Evolutionary conservation across 2,113 vertebrate genomes (phyloP).

Genomic region (Cacatua alba): DNA sequence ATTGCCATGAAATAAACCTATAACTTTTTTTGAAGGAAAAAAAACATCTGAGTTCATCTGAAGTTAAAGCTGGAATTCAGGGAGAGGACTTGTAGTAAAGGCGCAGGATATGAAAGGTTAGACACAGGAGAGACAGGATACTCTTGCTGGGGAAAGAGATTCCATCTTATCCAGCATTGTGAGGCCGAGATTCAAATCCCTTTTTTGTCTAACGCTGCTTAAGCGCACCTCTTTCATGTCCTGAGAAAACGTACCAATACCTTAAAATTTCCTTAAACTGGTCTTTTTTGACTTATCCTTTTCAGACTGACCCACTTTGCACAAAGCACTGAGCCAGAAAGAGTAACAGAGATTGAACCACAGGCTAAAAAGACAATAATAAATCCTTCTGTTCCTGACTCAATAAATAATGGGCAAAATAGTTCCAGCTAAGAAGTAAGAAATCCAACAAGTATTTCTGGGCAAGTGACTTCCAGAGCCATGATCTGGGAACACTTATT

Average conservation of each 20-base stretch:
- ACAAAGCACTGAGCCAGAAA: background rate
- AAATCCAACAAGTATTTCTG: background rate
- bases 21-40: background rate
- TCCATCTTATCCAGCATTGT: background rate
- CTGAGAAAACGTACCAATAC: background rate
- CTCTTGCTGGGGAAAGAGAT: background rate
- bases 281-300: background rate
- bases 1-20: background rate
- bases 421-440: background rate
- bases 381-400: background rate
- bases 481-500: background rate
- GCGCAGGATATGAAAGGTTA: background rate
- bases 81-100: background rate
- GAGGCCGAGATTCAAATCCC: background rate
- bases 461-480: background rate
- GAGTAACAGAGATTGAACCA: background rate
- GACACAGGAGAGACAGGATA: rapidly evolving
- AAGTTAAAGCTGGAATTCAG: background rate
- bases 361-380: background rate
- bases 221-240: background rate
- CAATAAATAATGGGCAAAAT: background rate
- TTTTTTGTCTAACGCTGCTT: background rate
- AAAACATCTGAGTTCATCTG: background rate
- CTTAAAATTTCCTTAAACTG: background rate
- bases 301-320: background rate